phyloP scores from a whole-genome alignment of 2,113 vertebrate genomes.

The Varanus salvator region DNA sequence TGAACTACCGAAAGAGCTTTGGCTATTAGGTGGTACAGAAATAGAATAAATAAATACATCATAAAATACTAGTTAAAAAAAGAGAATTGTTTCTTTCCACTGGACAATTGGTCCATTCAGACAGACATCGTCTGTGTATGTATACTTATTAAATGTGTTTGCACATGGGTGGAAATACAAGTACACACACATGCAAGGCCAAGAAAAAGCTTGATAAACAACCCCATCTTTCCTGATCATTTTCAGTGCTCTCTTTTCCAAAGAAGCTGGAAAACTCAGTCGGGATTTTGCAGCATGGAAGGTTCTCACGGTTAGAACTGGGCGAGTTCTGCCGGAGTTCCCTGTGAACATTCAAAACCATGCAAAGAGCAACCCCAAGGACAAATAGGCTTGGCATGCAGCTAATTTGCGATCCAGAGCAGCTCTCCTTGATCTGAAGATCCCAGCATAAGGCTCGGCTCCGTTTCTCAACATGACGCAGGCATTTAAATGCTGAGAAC shows the following conservation, averaged over 20 bases:
- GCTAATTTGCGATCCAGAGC: neutral
- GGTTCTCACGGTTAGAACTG: neutral
- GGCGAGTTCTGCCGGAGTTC: neutral
- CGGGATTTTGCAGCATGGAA: neutral
- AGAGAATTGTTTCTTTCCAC: slow-evolving; percentile 5
- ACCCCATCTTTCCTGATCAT: neutral
- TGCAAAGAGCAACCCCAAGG: slow-evolving; percentile 17
- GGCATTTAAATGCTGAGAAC: neutral
- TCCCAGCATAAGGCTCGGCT: slow-evolving; percentile 23
- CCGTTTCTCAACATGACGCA: neutral
- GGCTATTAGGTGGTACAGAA: no score
- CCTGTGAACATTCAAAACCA: slow-evolving; percentile 12
- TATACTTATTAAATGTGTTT: no score
- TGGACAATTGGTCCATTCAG: neutral
- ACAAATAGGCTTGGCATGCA: neutral
- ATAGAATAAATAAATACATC: no score
- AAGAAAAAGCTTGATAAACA: accelerated
- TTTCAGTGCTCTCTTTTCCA: neutral
- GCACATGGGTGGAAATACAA: no score
- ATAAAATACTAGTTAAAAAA: neutral
- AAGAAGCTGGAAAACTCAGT: neutral
- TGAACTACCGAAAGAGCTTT: no score
- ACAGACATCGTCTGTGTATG: neutral
- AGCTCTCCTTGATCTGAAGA: neutral
- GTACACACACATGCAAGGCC: neutral